These are phyloP conservation scores for Brachyrhaphis roseni DNA, from an alignment of 2,797 vertebrate genomes.

Conservation along the genomic window DNA sequence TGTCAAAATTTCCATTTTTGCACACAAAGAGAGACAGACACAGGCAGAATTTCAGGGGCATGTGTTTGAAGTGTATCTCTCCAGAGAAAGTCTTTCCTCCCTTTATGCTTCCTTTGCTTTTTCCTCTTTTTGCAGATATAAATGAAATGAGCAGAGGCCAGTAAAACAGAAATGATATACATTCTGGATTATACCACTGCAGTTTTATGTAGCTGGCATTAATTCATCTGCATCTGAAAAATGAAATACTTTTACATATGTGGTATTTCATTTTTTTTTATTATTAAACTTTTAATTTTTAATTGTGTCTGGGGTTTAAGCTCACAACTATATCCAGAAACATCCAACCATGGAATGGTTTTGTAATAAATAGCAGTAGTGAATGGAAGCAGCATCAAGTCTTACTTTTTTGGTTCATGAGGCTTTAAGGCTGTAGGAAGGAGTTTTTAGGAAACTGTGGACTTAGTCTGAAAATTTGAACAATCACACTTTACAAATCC, in stretches of 20 bases:
- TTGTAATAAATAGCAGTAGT: neutral
- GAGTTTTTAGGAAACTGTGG: too few relatives aligned
- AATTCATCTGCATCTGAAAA: neutral
- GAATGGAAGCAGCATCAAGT: neutral
- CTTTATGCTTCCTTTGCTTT: slow-evolving; percentile 28
- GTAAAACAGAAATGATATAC: slow-evolving; percentile 25
- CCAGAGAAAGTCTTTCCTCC: slow-evolving; percentile 39
- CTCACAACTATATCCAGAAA: neutral
- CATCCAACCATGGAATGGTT: neutral
- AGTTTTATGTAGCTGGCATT: slow-evolving; percentile 10
- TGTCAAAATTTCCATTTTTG: slow-evolving; percentile 82
- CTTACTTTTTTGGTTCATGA: neutral
- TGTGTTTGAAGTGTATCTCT: slow-evolving; percentile 63
- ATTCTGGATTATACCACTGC: slow-evolving; percentile 18
- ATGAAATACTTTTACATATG: neutral
- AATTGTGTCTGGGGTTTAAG: neutral
- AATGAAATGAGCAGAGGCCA: slow-evolving; percentile 17
- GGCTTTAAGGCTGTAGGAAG: too few relatives aligned
- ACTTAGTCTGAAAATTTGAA: too few relatives aligned
- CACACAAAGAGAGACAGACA: slow-evolving; percentile 48
- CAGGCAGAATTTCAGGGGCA: slow-evolving; percentile 49
- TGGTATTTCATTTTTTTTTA: neutral
- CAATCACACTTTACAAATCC: too few relatives aligned
- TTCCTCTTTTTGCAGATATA: slow-evolving; percentile 33
- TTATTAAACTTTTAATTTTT: neutral